Percentiles rank a stretch among this genome's conserved stretches.
phyloP scores from a whole-genome alignment of 2,888 invertebrate genomes.

The Sussaba pulchella region DNA sequence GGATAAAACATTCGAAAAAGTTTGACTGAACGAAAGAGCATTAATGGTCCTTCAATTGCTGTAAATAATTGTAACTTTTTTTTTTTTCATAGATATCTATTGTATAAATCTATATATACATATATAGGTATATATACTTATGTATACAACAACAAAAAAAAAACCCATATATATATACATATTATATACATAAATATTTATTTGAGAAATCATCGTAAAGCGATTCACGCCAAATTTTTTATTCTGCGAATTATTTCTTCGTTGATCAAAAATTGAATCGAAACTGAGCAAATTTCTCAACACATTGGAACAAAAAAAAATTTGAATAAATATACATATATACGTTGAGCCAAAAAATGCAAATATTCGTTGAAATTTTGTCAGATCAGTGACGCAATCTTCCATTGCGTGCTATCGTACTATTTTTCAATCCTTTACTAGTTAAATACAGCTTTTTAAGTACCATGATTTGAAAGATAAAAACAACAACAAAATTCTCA shows the following conservation, averaged over 20 bases:
- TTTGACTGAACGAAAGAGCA: conserved; percentile 62
- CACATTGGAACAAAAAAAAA: background rate
- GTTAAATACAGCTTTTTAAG: conserved; percentile 43
- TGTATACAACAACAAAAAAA: background rate
- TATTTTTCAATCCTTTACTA: background rate
- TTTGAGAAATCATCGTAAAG: conserved; percentile 19
- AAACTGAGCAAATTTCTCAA: too few relatives aligned
- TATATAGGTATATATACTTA: conserved; percentile 24
- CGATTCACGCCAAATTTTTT: too few relatives aligned
- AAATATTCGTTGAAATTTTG: background rate
- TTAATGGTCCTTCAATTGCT: conserved; percentile 62
- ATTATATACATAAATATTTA: conserved; percentile 55
- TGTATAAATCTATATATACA: conserved; percentile 30
- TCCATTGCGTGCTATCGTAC: background rate
- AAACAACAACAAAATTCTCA: background rate
- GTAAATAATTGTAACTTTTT: conserved; percentile 69
- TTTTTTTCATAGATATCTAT: conserved; percentile 58
- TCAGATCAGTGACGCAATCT: conserved; percentile 3
- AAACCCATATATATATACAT: conserved; percentile 12
- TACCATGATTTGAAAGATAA: conserved; percentile 19
- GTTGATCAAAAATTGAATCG: too few relatives aligned
- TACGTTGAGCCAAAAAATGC: too few relatives aligned
- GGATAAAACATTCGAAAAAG: conserved; percentile 76
- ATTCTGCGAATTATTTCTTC: conserved; percentile 12
- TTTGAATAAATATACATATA: too few relatives aligned